phyloP scores from a whole-genome alignment of 2,797 vertebrate species.

The Poeciliopsis paucimaculata region DNA sequence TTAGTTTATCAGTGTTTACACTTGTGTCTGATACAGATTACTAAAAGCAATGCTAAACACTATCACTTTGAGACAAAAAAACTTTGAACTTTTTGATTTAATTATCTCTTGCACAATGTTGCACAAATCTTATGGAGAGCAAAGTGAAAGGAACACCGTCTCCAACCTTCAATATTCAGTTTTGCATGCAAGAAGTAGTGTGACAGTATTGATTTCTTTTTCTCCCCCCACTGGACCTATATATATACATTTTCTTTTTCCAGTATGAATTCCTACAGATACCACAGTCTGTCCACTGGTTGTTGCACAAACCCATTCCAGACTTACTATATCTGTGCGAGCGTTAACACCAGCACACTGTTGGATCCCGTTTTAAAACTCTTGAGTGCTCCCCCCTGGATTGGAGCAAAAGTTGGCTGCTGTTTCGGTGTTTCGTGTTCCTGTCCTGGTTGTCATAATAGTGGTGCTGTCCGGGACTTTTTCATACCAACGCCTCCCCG shows the following conservation, averaged over 20 bases:
- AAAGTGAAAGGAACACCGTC: constrained; percentile 1
- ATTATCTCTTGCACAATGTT: background rate
- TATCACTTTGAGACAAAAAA: background rate
- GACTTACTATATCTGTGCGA: constrained; percentile 6
- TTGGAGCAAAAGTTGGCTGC: constrained; percentile 36
- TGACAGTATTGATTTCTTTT: constrained; percentile 26
- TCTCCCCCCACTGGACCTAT: constrained; percentile 33
- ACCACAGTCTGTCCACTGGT: constrained; percentile 26
- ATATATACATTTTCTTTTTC: constrained; percentile 9
- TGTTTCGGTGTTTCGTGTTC: constrained; percentile 27
- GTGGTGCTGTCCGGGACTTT: constrained; percentile 55
- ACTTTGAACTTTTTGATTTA: background rate
- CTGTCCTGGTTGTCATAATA: constrained; percentile 70
- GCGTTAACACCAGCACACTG: constrained; percentile 11
- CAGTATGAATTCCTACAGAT: constrained; percentile 18
- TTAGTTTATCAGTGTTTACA: constrained; percentile 11
- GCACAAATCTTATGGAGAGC: background rate
- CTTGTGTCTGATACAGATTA: background rate
- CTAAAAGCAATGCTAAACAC: background rate
- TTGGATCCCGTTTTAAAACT: constrained; percentile 14
- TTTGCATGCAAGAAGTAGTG: constrained; percentile 17
- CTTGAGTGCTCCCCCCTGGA: constrained; percentile 15
- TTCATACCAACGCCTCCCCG: constrained; percentile 57
- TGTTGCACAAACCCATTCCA: background rate
- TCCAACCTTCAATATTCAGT: constrained; percentile 17